These are phyloP conservation scores for Dynastes hyllus DNA, from an alignment of 2,888 invertebrate genomes.

Conservation along the genomic window DNA sequence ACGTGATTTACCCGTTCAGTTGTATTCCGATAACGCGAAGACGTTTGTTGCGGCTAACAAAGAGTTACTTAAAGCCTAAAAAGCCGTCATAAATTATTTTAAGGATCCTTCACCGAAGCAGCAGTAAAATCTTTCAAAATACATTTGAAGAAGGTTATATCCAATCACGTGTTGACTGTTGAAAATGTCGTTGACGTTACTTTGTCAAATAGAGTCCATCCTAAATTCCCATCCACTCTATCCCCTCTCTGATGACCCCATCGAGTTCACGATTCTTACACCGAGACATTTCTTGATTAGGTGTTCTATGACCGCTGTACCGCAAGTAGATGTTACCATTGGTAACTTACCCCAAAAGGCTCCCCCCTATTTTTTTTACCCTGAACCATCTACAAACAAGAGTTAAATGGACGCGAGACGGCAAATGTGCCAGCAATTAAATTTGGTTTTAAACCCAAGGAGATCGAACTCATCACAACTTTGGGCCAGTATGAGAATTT, in stretches of 20 bases:
- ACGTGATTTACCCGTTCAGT: constrained; percentile 52
- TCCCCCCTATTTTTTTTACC: too few relatives aligned
- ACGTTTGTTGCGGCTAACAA: constrained; percentile 54
- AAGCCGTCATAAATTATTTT: constrained; percentile 18
- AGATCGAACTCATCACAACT: constrained; percentile 30
- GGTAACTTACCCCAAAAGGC: too few relatives aligned
- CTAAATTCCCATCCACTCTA: constrained; percentile 62
- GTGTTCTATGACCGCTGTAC: constrained; percentile 53
- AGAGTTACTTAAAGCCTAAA: constrained; percentile 37
- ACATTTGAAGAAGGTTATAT: constrained; percentile 23
- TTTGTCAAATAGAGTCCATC: constrained; percentile 50
- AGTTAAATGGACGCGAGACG: constrained; percentile 48
- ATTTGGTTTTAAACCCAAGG: constrained; percentile 31
- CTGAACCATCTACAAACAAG: too few relatives aligned
- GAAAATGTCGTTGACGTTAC: constrained; percentile 23
- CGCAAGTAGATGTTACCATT: too few relatives aligned
- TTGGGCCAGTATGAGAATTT: constrained; percentile 41
- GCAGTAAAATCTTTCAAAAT: not conserved
- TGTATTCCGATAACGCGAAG: constrained; percentile 56
- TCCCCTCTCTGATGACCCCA: constrained; percentile 60
- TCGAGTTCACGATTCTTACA: constrained; percentile 58
- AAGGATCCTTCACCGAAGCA: constrained; percentile 6
- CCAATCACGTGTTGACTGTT: constrained; percentile 17
- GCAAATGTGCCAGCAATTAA: not conserved
- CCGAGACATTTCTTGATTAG: constrained; percentile 59